Conservation (phyloP, 2,888 invertebrate genomes). For the Capitulum mitella region DNA sequence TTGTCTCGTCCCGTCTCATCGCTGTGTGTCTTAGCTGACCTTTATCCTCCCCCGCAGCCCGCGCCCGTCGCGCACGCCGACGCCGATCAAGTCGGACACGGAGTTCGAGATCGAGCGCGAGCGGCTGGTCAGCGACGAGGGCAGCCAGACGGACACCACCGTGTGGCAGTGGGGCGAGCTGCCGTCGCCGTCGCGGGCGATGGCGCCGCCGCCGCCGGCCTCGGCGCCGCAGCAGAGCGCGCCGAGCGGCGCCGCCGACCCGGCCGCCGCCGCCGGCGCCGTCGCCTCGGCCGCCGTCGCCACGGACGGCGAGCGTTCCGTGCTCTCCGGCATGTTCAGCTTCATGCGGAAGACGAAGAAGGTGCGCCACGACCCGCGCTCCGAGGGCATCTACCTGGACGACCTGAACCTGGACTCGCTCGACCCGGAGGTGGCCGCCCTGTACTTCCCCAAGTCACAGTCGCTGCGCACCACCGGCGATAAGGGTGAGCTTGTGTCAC, state of each 20-base stretch:
- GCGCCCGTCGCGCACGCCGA: constrained; percentile 62
- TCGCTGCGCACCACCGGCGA: background rate
- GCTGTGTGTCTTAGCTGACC: too few species aligned
- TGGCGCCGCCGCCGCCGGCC: constrained; percentile 28
- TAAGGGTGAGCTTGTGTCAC: too few species aligned
- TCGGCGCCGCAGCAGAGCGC: background rate
- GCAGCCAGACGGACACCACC: constrained; percentile 37
- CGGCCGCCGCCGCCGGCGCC: background rate
- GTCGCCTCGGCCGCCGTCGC: background rate
- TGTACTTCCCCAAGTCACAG: constrained; percentile 58
- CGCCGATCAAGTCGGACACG: constrained; percentile 88
- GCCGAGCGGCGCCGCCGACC: background rate
- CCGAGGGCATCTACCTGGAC: constrained; percentile 82
- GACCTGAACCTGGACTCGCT: constrained; percentile 81
- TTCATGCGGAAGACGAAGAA: constrained; percentile 72
- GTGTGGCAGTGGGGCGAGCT: constrained; percentile 90
- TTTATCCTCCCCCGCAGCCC: constrained; percentile 40
- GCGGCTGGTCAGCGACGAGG: constrained; percentile 31
- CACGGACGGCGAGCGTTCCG: constrained; percentile 53
- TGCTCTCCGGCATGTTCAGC: constrained; percentile 84
- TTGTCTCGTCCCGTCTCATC: too few species aligned
- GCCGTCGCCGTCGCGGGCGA: constrained; percentile 52
- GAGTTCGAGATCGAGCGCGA: constrained; percentile 62
- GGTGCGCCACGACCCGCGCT: constrained; percentile 48
- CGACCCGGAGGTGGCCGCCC: constrained; percentile 83